Conservation (phyloP, 2,113 vertebrate species). For the Poeciliopsis occidentalis region DNA sequence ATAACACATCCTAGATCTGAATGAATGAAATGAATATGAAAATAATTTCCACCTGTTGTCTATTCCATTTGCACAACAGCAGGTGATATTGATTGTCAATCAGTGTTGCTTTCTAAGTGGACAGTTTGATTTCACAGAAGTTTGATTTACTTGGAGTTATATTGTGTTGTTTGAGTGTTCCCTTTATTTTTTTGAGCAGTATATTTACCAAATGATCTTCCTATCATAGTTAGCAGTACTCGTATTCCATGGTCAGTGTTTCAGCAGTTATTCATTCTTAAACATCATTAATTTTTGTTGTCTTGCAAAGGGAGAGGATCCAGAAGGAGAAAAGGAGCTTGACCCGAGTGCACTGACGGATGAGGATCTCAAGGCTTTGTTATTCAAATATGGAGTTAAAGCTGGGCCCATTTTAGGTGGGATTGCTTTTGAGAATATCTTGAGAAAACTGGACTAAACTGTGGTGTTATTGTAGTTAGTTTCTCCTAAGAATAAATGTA, state of each 20-base stretch:
- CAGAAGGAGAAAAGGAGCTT: conserved; percentile 44
- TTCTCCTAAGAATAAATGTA: neutral
- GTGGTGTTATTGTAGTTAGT: neutral
- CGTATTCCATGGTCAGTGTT: neutral
- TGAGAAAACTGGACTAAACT: neutral
- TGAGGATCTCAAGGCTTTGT: conserved; percentile 72
- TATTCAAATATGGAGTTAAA: conserved; percentile 77
- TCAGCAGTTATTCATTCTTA: neutral
- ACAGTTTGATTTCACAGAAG: no score
- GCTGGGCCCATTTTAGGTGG: conserved; percentile 86
- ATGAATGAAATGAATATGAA: no score
- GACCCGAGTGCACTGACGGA: conserved; percentile 78
- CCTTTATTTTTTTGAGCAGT: no score
- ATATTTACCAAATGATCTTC: neutral
- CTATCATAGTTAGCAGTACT: neutral
- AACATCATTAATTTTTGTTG: neutral
- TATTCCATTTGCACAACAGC: no score
- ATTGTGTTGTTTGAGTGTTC: no score
- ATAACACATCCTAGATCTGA: no score
- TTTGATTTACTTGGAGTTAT: no score
- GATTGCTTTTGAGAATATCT: conserved; percentile 8
- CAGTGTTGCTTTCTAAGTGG: no score
- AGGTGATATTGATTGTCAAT: no score
- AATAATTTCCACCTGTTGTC: no score
- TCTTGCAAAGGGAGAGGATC: conserved; percentile 6